phyloP scores from a whole-genome alignment of 1,140 invertebrate species.

The Cylas formicarius region DNA sequence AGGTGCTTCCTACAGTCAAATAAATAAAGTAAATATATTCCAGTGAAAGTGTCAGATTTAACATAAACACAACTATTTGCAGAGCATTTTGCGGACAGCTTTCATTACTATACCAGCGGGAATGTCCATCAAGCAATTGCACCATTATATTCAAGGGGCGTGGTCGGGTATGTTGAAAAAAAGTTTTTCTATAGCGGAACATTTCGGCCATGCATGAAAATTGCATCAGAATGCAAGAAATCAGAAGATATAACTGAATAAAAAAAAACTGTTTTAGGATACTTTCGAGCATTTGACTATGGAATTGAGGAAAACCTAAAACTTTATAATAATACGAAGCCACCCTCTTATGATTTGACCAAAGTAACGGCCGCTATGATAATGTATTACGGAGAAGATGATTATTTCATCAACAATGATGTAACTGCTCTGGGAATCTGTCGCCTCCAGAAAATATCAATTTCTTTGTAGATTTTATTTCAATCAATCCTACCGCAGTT shows the following conservation, averaged over 20 bases:
- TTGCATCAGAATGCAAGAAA: no score
- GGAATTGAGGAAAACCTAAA: conserved; percentile 45
- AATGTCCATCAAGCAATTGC: conserved; percentile 63
- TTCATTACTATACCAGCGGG: conserved; percentile 76
- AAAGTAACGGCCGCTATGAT: conserved; percentile 50
- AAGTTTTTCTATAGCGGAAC: no score
- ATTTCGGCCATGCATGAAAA: no score
- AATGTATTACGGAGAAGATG: conserved; percentile 38
- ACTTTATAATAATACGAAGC: conserved; percentile 42
- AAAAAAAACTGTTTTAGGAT: conserved; percentile 29
- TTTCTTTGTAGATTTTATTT: conserved; percentile 3
- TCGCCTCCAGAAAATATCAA: background rate
- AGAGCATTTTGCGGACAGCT: conserved; percentile 57
- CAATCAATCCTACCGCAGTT: background rate
- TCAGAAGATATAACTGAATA: background rate
- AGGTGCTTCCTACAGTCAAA: no score
- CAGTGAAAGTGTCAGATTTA: background rate
- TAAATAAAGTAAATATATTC: conserved; percentile 1
- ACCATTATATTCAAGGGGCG: conserved; percentile 68
- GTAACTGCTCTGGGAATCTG: conserved; percentile 13
- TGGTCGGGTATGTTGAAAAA: conserved; percentile 43
- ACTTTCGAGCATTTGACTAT: conserved; percentile 59
- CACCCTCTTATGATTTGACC: conserved; percentile 47
- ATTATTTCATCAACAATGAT: conserved; percentile 35
- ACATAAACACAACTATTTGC: background rate